Conservation (phyloP, 2,888 invertebrate species). For the Autographa pulchrina region DNA sequence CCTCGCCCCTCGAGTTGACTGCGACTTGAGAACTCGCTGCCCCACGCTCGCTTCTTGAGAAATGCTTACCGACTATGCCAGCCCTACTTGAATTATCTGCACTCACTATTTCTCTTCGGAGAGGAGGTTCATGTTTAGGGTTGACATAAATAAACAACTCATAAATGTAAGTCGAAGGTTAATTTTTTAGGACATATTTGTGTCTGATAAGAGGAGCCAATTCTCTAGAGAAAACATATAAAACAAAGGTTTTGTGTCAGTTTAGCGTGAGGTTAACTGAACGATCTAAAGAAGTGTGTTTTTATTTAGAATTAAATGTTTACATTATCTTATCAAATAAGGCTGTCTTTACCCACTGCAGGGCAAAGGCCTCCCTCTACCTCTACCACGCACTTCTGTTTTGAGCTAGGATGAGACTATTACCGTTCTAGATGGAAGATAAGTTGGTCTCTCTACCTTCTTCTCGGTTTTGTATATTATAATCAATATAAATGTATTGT, state of each 20-base stretch:
- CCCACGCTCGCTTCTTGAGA: constrained; percentile 56
- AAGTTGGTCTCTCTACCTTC: too few species aligned
- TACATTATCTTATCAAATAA: too few species aligned
- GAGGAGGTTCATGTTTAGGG: constrained; percentile 28
- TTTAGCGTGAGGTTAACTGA: not conserved
- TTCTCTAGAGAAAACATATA: not conserved
- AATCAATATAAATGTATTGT: too few species aligned
- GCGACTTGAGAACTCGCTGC: constrained; percentile 61
- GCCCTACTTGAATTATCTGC: constrained; percentile 51
- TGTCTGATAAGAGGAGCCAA: not conserved
- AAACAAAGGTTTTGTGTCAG: not conserved
- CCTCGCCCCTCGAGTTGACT: constrained; percentile 49
- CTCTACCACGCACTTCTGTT: too few species aligned
- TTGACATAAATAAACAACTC: constrained; percentile 9
- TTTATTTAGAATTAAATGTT: not conserved
- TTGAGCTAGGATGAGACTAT: too few species aligned
- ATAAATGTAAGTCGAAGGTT: not conserved
- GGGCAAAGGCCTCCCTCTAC: too few species aligned
- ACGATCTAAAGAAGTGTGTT: not conserved
- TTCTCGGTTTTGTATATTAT: too few species aligned
- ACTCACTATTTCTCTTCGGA: constrained; percentile 41
- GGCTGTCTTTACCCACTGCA: too few species aligned
- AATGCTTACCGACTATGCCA: constrained; percentile 59
- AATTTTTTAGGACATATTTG: not conserved
- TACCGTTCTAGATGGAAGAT: too few species aligned